Evolutionary conservation across 2,797 vertebrate genomes (phyloP).

Genomic region (Limosa lapponica): DNA sequence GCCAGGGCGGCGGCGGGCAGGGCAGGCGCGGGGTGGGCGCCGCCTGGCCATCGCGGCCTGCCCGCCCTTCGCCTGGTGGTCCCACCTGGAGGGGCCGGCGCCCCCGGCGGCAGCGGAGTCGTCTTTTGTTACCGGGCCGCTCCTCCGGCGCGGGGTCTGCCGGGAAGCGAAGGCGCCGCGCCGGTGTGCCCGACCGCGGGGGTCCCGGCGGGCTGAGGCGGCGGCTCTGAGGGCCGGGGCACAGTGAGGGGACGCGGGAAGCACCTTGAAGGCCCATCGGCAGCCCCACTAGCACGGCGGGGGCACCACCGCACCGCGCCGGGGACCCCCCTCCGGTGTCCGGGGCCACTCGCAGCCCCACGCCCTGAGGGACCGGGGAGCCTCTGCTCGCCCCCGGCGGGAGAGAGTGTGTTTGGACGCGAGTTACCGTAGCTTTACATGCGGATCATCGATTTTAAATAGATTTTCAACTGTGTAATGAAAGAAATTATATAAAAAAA

Average conservation of each 20-base stretch:
- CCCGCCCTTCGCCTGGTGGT: neutral
- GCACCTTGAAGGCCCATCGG: too few relatives aligned
- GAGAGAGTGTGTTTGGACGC: neutral
- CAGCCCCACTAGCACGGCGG: neutral
- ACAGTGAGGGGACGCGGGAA: neutral
- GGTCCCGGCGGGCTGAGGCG: neutral
- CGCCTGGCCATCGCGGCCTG: neutral
- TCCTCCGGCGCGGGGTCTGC: neutral
- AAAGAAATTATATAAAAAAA: neutral
- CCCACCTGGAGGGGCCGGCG: neutral
- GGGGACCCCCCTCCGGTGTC: neutral
- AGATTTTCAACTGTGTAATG: neutral
- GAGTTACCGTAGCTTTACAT: rapidly evolving
- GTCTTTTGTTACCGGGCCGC: neutral
- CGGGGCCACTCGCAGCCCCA: too few relatives aligned
- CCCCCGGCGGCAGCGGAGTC: neutral
- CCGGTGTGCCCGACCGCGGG: neutral
- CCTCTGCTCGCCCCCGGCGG: neutral
- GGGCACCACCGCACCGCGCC: neutral
- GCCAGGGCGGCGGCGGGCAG: neutral
- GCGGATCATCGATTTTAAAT: rapidly evolving
- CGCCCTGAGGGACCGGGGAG: neutral
- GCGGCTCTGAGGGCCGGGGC: neutral
- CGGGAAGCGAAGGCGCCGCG: neutral
- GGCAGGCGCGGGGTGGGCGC: too few relatives aligned